Base-by-base conservation (phyloP, 2,888 invertebrate genomes). In the Thecophora atra region DNA sequence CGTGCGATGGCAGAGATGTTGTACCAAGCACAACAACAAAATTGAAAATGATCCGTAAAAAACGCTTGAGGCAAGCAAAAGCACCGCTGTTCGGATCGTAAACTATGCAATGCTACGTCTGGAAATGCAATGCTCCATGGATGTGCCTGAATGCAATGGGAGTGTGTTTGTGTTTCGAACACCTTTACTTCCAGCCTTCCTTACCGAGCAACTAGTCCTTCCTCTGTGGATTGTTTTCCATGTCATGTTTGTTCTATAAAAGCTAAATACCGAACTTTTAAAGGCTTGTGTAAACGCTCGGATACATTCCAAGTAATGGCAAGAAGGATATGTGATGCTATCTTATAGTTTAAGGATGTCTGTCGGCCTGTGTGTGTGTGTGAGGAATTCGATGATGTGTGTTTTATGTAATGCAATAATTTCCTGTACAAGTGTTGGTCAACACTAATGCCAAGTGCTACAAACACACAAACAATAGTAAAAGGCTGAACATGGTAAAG, bases 401-500 rank as follows among this genome's bases (percentile, higher is more conserved):
- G 30, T 52, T 21, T 60, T 37, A 47, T 69, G 69, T 62, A 51
- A 62, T 69, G 69, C 69, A 69, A 69, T 70, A 37, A 70, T 70
- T 70, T 70, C 52, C 28, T 69, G 51, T 52, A 54, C 70, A 70
- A 70, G 63, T 70, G 52, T 70, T 70, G 70, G 70, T 63, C 70
- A n/a, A 63, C 63, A 52, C 62, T n/a, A 51, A 26, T 15, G 70
- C 21, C 52, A 62, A 70, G 24, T 70, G 62, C 26, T 52, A 37
- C 42, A 63, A 52, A 63, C 37, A 70, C 62, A 70, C 47, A 51
- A 24, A 42, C 19, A 21, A 21, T 54, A 19, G n/a, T n/a, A 54
- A 24, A 11, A 21, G 3, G 37, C 7, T 37, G 11, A 37, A 37
- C 2, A 37, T 37, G 11, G 6, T 37, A 11, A 37, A 6, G 37